phyloP scores from a whole-genome alignment of 1,140 invertebrate species.

The Heliconius hewitsoni region DNA sequence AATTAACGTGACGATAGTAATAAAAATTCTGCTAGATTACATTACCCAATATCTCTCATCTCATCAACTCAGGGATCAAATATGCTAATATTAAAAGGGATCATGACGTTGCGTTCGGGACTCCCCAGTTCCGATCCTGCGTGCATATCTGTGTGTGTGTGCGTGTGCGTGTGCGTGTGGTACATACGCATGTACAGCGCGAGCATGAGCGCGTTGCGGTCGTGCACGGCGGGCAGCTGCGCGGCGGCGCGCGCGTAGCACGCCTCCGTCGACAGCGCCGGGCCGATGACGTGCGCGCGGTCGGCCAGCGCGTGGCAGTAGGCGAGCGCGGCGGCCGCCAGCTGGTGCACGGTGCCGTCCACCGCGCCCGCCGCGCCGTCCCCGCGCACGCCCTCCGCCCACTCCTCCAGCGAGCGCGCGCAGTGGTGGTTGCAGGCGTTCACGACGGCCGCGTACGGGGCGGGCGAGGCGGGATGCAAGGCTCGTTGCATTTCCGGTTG shows the following conservation, averaged over 20 bases:
- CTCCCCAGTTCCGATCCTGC: too few species aligned
- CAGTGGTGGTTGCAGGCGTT: conserved; percentile 82
- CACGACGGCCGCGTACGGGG: conserved; percentile 52
- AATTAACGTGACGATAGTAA: too few species aligned
- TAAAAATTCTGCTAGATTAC: too few species aligned
- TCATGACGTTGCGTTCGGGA: too few species aligned
- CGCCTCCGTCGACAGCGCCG: conserved; percentile 57
- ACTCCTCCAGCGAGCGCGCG: conserved; percentile 94
- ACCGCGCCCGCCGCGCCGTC: conserved; percentile 91
- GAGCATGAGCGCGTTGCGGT: conserved; percentile 62
- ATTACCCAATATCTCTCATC: too few species aligned
- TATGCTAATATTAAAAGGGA: too few species aligned
- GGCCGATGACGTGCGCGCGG: conserved; percentile 88
- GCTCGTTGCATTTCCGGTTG: conserved; percentile 63
- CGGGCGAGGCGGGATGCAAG: conserved; percentile 58
- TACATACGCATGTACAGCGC: conserved; percentile 71
- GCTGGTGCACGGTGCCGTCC: conserved; percentile 98
- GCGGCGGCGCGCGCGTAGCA: conserved; percentile 55
- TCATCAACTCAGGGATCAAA: too few species aligned
- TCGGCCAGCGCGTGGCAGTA: conserved; percentile 92
- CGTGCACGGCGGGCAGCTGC: conserved; percentile 47
- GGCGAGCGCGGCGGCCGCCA: conserved; percentile 95
- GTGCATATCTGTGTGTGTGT: too few species aligned
- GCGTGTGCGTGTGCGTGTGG: background rate
- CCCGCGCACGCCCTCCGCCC: conserved; percentile 93